These are phyloP conservation scores for Amiota minor DNA, from an alignment of 2,888 invertebrate genomes.

Conservation along the genomic window DNA sequence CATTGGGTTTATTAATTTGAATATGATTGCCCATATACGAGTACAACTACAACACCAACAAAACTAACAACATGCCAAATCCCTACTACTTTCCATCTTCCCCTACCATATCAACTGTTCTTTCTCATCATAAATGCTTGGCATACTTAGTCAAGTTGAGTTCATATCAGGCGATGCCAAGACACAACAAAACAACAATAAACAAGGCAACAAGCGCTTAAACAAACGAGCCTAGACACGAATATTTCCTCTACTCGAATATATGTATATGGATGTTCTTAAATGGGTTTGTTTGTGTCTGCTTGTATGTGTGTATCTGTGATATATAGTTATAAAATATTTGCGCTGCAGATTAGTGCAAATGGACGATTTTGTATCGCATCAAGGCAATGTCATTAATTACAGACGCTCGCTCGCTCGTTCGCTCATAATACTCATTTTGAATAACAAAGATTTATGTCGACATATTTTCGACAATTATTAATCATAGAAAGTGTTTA, in stretches of 20 bases:
- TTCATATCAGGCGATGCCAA: constrained; percentile 55
- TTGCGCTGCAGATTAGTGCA: constrained; percentile 61
- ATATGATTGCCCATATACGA: constrained; percentile 64
- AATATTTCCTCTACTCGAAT: not conserved
- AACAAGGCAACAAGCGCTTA: constrained; percentile 35
- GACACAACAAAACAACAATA: constrained; percentile 33
- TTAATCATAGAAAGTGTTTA: constrained; percentile 49
- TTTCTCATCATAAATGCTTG: constrained; percentile 16
- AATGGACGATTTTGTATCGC: constrained; percentile 58
- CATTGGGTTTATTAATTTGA: constrained; percentile 69
- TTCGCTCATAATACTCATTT: constrained; percentile 3
- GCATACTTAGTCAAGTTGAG: constrained; percentile 46
- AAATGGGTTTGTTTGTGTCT: constrained; percentile 43
- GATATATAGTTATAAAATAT: constrained; percentile 55
- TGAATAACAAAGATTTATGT: constrained; percentile 30
- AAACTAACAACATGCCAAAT: too few relatives aligned
- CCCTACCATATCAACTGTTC: too few relatives aligned
- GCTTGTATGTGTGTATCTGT: constrained; percentile 42
- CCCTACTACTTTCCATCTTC: too few relatives aligned
- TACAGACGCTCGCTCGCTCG: constrained; percentile 41
- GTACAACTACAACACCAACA: too few relatives aligned
- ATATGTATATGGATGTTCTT: constrained; percentile 8
- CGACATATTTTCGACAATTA: constrained; percentile 58
- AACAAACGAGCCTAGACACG: constrained; percentile 35
- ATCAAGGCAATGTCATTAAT: constrained; percentile 53